Conservation (phyloP, 2,888 invertebrate species). For the Prosapia bicincta region DNA sequence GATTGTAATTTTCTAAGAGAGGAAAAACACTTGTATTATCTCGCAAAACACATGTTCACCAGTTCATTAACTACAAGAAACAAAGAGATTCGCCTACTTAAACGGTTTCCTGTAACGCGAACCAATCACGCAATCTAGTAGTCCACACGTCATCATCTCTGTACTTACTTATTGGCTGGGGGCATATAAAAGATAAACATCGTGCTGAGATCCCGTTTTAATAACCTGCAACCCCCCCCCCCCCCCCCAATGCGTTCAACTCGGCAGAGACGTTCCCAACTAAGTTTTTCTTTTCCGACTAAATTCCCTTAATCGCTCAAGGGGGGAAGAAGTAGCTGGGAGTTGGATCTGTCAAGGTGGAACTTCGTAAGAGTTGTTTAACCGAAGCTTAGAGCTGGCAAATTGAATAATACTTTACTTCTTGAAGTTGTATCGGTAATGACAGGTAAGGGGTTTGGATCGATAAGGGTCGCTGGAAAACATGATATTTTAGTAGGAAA, state of each 20-base stretch:
- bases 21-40: too few relatives aligned
- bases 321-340: not conserved
- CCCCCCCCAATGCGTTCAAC: too few relatives aligned
- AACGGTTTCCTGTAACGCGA: too few relatives aligned
- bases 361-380: not conserved
- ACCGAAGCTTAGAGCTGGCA: not conserved
- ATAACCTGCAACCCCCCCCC: not conserved
- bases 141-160: too few relatives aligned
- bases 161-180: too few relatives aligned
- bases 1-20: too few relatives aligned
- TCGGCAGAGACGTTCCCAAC: not conserved
- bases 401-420: conserved; percentile 2
- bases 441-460: not conserved
- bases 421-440: not conserved
- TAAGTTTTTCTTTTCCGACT: not conserved
- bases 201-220: not conserved
- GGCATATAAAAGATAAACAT: not conserved
- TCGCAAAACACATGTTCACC: too few relatives aligned
- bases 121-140: too few relatives aligned
- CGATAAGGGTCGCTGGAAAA: not conserved
- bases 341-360: not conserved
- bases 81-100: too few relatives aligned
- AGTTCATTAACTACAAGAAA: too few relatives aligned
- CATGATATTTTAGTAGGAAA: too few relatives aligned
- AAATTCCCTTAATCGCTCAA: not conserved